These are phyloP conservation scores for Chaetophractus vellerosus DNA, from an alignment of 2,797 vertebrate species.

Conservation along the genomic window DNA sequence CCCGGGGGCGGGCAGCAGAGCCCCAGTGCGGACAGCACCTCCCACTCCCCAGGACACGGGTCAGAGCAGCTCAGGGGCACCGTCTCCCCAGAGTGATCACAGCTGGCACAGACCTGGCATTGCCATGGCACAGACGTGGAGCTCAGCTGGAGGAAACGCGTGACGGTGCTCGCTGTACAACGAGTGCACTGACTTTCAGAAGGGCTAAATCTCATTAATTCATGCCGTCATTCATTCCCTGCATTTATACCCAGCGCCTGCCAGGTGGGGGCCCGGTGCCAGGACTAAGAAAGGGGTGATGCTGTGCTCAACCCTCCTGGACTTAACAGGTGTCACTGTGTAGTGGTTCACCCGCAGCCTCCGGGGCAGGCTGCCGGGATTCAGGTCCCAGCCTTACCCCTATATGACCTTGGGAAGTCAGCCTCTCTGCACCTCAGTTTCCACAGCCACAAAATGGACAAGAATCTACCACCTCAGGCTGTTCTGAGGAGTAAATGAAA, in stretches of 20 bases:
- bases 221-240: neutral
- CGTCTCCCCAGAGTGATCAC: neutral
- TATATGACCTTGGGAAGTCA: neutral
- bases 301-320: neutral
- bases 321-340: fast-evolving
- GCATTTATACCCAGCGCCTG: fast-evolving
- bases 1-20: fast-evolving
- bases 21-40: fast-evolving
- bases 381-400: neutral
- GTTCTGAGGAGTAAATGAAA: neutral
- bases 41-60: neutral
- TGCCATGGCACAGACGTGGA: neutral
- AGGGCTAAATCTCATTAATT: fast-evolving
- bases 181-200: neutral
- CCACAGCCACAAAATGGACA: neutral
- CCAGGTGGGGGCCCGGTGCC: fast-evolving
- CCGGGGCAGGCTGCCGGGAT: neutral
- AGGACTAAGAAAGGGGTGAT: neutral
- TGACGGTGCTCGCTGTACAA: too few relatives aligned
- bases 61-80: neutral
- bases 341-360: neutral
- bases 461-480: neutral
- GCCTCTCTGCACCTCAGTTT: neutral
- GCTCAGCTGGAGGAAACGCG: neutral
- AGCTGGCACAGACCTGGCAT: neutral